Conservation (phyloP, 2,797 vertebrate species). For the Argyrosomus regius region DNA sequence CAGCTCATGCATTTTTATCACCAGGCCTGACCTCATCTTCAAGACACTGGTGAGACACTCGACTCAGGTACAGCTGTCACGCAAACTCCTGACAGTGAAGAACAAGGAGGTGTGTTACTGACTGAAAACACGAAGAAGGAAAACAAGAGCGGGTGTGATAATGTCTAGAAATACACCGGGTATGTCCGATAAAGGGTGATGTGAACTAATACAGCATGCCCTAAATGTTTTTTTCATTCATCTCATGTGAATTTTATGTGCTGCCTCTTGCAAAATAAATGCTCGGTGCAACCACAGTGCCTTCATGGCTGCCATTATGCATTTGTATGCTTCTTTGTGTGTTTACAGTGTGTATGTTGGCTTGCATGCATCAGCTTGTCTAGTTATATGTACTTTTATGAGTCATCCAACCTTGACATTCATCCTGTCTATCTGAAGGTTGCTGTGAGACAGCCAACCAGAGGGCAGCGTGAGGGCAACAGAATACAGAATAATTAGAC, state of each 20-base stretch:
- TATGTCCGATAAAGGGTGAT: background rate
- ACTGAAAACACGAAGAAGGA: conserved; percentile 4
- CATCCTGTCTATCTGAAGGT: conserved; percentile 48
- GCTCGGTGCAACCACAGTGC: conserved; percentile 2
- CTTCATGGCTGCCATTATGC: conserved; percentile 7
- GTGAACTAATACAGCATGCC: background rate
- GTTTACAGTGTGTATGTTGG: conserved; percentile 18
- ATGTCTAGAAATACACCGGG: background rate
- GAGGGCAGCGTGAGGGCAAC: conserved; percentile 52
- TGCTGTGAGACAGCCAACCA: conserved; percentile 67
- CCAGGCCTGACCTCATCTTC: conserved; percentile 71
- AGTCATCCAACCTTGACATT: conserved; percentile 69
- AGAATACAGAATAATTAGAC: conserved; percentile 50
- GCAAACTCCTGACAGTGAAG: conserved; percentile 54
- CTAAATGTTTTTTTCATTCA: conserved; percentile 9
- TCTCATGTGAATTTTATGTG: background rate
- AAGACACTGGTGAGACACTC: conserved; percentile 55
- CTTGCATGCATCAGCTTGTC: conserved; percentile 25
- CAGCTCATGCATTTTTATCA: conserved; percentile 77
- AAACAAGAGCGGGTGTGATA: background rate
- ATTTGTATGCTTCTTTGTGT: conserved; percentile 34
- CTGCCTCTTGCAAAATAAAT: conserved; percentile 11
- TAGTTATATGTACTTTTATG: conserved; percentile 37
- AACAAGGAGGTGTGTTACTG: conserved; percentile 4
- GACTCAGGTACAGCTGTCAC: conserved; percentile 55